Evolutionary conservation across 1,140 invertebrate genomes (phyloP).

Genomic region (Samia ricini): DNA sequence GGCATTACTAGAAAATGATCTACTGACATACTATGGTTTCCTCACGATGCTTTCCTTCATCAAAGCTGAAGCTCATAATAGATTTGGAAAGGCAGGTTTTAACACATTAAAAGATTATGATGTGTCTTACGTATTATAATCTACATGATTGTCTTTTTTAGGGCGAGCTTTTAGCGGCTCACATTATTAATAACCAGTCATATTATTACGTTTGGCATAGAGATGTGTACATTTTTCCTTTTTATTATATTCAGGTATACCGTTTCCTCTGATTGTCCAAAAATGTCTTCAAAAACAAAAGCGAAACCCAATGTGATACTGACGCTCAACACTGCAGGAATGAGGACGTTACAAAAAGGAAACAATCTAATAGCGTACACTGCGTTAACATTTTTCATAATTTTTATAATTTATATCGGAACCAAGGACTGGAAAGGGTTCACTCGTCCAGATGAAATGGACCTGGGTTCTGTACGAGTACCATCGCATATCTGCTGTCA

Average conservation of each 20-base stretch:
- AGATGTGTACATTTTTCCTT: too few species aligned
- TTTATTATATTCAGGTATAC: neutral
- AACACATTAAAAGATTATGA: too few species aligned
- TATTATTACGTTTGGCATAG: too few species aligned
- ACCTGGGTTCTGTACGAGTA: constrained; percentile 30
- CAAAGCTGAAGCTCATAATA: too few species aligned
- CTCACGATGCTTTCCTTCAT: too few species aligned
- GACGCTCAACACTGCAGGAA: neutral
- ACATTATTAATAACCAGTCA: too few species aligned
- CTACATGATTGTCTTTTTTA: too few species aligned
- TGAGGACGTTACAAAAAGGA: constrained; percentile 9
- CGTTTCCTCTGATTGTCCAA: neutral
- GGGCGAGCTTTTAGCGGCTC: too few species aligned
- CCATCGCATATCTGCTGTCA: constrained; percentile 5
- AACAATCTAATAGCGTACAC: constrained; percentile 32
- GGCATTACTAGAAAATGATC: too few species aligned
- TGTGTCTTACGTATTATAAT: too few species aligned
- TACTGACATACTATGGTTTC: too few species aligned
- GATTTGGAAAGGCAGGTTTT: too few species aligned
- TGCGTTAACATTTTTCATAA: constrained; percentile 36
- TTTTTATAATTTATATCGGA: constrained; percentile 38
- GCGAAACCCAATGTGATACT: neutral
- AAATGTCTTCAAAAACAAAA: constrained; percentile 5
- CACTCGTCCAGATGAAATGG: constrained; percentile 56
- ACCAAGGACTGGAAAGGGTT: constrained; percentile 56